Percentiles rank a stretch among this genome's conserved stretches.
Evolutionary conservation across 2,113 vertebrate genomes (phyloP).

Genomic region (Monarcha castaneiventris): DNA sequence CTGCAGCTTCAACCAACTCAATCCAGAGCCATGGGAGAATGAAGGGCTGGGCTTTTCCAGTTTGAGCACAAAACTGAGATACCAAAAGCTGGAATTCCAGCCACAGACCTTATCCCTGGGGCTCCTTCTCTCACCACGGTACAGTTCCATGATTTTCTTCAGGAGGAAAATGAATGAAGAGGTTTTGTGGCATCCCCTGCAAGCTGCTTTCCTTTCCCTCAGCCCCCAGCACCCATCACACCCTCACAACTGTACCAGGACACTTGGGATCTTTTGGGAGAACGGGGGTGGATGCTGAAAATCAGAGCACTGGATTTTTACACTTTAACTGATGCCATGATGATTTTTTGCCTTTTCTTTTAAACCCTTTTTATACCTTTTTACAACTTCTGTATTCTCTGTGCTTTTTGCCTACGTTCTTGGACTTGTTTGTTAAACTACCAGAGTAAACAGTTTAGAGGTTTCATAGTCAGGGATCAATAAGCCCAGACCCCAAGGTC

Average conservation of each 20-base stretch:
- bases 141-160: not conserved
- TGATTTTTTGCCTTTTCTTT: too few relatives aligned
- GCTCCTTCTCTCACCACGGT: not conserved
- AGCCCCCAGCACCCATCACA: not conserved
- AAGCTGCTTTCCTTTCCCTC: not conserved
- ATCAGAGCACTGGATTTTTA: not conserved
- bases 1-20: not conserved
- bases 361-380: too few relatives aligned
- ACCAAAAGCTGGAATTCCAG: not conserved
- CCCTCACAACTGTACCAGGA: not conserved
- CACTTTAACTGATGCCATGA: not conserved
- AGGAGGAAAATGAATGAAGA: not conserved
- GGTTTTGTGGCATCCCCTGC: not conserved
- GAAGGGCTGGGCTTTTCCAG: not conserved
- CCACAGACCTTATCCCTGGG: not conserved
- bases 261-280: not conserved
- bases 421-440: too few relatives aligned
- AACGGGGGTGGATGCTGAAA: accelerated
- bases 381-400: too few relatives aligned
- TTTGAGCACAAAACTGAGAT: not conserved
- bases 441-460: too few relatives aligned
- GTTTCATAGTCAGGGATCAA: too few relatives aligned
- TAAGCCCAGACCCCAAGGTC: too few relatives aligned
- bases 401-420: too few relatives aligned
- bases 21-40: not conserved